Evolutionary conservation across 2,888 invertebrate genomes (phyloP), one percentile per base, ranked within the genome.

Genomic region (Didymodactylos carnosus): DNA sequence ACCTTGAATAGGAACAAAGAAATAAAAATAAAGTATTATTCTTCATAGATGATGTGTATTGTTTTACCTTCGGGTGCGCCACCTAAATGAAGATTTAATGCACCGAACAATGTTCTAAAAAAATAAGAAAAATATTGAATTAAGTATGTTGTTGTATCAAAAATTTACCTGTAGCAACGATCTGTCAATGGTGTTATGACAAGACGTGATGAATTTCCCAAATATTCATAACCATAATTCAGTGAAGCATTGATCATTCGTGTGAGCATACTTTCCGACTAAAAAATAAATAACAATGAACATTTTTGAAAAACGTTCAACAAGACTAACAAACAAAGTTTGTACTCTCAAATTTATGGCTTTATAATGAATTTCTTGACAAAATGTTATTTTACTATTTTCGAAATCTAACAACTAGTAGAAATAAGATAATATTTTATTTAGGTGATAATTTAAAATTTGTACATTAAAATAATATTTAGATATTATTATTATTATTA

Each of bases 121-220:
- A 62, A 75, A 73, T 27, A 73, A 23, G 69, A 29, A 3, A 10
- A 10, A 16, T 11, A 46, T 46, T 16, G 16, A 16, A 46, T 16
- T n/a, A 16, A 72, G 40, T 40, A 25, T 16, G 70, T 41, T 7
- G 19, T 23, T 62, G 14, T 14, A 14, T 62, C 14, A 62, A 11
- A 10, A 4, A 46, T 75, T 70, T 76, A 81, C 81, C 84, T 81
- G 80, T 84, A 85, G 78, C 84, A 85, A 76, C 84, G 81, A 79
- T 85, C 84, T 46, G 84, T 85, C 40, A 85, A 79, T 13, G 84
- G 84, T 14, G 84, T 85, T 76, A 85, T 85, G 75, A 85, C 84
- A n/a, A 85, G 80, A 75, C 85, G 82, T 8, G 81, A 82, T 27
- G 82, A 81, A 78, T 85, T 85, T 19, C 85, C 85, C 40, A 85